Percentiles rank a stretch among this genome's conserved stretches.
phyloP scores from a whole-genome alignment of 1,140 invertebrate genomes.

The Drosophila sucinea region DNA sequence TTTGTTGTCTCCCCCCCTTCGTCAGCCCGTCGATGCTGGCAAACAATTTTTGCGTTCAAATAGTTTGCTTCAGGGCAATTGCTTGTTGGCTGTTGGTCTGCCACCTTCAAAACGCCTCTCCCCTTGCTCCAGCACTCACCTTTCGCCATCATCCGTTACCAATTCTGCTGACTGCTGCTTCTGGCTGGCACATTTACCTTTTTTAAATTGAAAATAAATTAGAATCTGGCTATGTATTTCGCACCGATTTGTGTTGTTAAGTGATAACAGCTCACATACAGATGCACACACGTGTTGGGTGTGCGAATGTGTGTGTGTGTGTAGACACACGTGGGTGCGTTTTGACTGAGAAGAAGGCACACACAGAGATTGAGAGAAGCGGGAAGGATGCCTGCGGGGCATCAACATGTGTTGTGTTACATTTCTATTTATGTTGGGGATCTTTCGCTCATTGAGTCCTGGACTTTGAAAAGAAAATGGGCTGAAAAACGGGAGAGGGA shows the following conservation, averaged over 20 bases:
- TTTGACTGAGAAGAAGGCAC: conserved; percentile 44
- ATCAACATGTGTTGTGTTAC: conserved; percentile 76
- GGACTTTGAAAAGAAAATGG: conserved; percentile 72
- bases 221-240: conserved; percentile 78
- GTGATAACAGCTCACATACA: conserved; percentile 59
- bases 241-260: conserved; percentile 79
- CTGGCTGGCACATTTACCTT: conserved; percentile 71
- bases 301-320: conserved; percentile 1
- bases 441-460: conserved; percentile 59
- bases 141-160: conserved; percentile 14
- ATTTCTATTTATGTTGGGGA: conserved; percentile 67
- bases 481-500: conserved; percentile 53
- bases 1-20: conserved; percentile 24
- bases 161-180: conserved; percentile 28
- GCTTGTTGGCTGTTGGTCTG: conserved; percentile 44
- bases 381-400: conserved; percentile 57
- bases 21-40: conserved; percentile 37
- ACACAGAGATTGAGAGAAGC: conserved; percentile 14
- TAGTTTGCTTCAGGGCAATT: conserved; percentile 71
- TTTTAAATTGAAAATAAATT: conserved; percentile 81
- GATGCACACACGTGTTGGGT: conserved; percentile 7
- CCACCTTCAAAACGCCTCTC: conserved; percentile 31
- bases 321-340: conserved; percentile 34
- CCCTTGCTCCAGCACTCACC: neutral
- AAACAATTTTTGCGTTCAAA: conserved; percentile 69